Conservation (phyloP, 2,888 invertebrate species). For the Sinohyriopsis cumingii region DNA sequence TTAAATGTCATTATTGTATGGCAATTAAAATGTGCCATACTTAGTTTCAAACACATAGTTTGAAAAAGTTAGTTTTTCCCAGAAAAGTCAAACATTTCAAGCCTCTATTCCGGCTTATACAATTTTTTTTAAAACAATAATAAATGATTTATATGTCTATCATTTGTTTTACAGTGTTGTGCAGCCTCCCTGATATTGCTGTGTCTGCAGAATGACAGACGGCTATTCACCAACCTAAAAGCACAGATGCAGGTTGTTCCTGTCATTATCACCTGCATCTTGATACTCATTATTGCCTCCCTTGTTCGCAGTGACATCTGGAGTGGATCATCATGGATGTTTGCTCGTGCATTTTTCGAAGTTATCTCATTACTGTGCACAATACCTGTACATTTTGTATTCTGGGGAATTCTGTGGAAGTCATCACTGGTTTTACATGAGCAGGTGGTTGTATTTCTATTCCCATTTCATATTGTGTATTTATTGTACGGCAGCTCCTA, state of each 20-base stretch:
- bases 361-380: constrained; percentile 40
- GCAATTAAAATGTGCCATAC: too few species aligned
- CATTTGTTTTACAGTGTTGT: constrained; percentile 52
- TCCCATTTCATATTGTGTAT: constrained; percentile 53
- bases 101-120: too few species aligned
- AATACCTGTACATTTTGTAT: constrained; percentile 50
- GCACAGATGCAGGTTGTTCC: constrained; percentile 57
- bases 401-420: constrained; percentile 58
- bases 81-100: too few species aligned
- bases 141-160: neutral
- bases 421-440: constrained; percentile 48
- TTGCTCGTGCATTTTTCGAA: constrained; percentile 52
- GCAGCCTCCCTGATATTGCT: constrained; percentile 50
- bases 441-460: constrained; percentile 54
- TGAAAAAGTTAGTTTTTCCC: too few species aligned
- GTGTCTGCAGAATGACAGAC: constrained; percentile 58
- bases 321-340: constrained; percentile 31
- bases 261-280: constrained; percentile 47
- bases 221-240: constrained; percentile 45
- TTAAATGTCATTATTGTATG: too few species aligned
- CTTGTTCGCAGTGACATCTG: constrained; percentile 48
- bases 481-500: constrained; percentile 52
- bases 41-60: too few species aligned
- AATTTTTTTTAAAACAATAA: too few species aligned
- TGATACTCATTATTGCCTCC: constrained; percentile 45